phyloP scores from a whole-genome alignment of 2,797 vertebrate species.

The Chlorospingus flavigularis region DNA sequence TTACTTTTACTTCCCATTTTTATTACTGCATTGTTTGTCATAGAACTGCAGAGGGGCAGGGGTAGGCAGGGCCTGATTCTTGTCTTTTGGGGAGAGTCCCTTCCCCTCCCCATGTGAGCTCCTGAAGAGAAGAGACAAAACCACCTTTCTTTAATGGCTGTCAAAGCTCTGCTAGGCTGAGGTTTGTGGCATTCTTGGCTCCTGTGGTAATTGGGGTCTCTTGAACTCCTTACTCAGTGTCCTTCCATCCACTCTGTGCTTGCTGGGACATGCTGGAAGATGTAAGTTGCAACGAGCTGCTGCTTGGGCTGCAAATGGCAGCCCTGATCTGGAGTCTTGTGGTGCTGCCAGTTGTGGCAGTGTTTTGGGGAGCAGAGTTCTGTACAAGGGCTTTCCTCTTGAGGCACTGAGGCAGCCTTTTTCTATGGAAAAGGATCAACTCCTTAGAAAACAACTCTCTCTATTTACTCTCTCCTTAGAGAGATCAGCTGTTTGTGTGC shows the following conservation, averaged over 20 bases:
- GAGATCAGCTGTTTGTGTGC: not conserved
- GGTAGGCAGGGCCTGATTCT: not conserved
- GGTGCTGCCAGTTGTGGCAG: not conserved
- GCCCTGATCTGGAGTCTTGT: not conserved
- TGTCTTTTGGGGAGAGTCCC: not conserved
- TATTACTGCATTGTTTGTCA: not conserved
- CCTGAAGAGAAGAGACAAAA: not conserved
- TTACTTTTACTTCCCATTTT: not conserved
- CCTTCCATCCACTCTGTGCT: not conserved
- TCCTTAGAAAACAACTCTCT: not conserved
- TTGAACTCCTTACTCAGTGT: not conserved
- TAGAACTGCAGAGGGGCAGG: not conserved
- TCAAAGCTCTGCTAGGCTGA: not conserved
- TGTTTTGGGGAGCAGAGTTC: not conserved
- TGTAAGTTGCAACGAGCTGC: not conserved
- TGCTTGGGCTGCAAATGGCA: not conserved
- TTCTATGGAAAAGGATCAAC: not conserved
- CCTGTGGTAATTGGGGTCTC: not conserved
- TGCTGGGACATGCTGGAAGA: not conserved
- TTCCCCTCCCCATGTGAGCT: not conserved
- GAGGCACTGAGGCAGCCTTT: not conserved
- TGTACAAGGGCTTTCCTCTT: not conserved
- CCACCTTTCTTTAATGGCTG: not conserved
- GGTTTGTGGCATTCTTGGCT: not conserved
- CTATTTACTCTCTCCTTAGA: too few relatives aligned